Evolutionary conservation across 2,113 vertebrate species (phyloP), one percentile per base, ranked within the genome.

Genomic region (Phoxinus phoxinus): DNA sequence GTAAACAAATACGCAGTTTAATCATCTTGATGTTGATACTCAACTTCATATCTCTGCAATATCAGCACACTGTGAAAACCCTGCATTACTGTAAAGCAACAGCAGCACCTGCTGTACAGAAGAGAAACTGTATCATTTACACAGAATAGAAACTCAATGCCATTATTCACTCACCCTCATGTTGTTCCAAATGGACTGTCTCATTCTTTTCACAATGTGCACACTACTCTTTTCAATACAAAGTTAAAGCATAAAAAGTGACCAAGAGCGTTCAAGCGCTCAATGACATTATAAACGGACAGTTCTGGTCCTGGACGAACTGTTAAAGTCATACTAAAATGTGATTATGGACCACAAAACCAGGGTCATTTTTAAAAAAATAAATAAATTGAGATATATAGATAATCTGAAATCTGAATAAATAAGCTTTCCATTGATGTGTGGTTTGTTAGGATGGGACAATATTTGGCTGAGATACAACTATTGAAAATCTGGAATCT

Each of bases 71-170:
- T 2, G 32, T 41, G 41, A 4, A 37, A 51, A 0, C 15, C 30
- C 19, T 35, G 21, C 6, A 2, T 11, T 79, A 13, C 74, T 25
- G 69, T 63, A 11, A 86, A 19, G 69, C 59, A 56, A 82, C 58
- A 59, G 83, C 83, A 32, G 44, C 86, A 59, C n/a, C 86, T 85
- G 61, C 72, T 81, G 83, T 25, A 67, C 83, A 84, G 7, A 1
- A 44, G 8, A 83, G n/a, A 69, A 21, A 37, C 51, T 1, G n/a
- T 27, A 27, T 4, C 25, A 1, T 25, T 11, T 61, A 0, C 58
- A 61, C 17, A 11, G 9, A 51, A 19, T 19, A 17, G 51, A 61
- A 25, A 61, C 59, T 27, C 59, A n/a, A 1, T 61, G n/a, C 4
- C 59, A 13, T 27, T 63, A 27, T 13, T 27, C 6, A 59, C 59